A percentile compares a stretch with the other conserved stretches of the same genome.
Conservation (phyloP, 1,140 invertebrate species). For the Leptoteleia sp. region DNA sequence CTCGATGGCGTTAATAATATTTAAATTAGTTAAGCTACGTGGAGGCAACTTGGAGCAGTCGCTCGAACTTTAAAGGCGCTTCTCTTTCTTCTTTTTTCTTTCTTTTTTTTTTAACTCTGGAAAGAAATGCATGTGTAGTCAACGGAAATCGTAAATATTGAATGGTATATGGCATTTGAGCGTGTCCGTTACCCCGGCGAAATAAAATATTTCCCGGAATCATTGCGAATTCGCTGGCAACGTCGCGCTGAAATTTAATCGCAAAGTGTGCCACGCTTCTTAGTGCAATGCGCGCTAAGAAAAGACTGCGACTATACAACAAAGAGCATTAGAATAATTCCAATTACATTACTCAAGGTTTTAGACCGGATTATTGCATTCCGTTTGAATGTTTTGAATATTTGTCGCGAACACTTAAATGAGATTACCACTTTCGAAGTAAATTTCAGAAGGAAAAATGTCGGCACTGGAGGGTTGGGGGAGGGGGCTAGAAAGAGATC, state of each 20-base stretch:
- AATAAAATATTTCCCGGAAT: constrained; percentile 39
- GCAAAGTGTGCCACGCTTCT: constrained; percentile 29
- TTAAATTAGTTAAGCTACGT: constrained; percentile 26
- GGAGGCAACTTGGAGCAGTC: constrained; percentile 10
- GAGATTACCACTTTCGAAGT: no score
- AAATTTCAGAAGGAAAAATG: no score
- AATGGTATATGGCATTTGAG: constrained; percentile 20
- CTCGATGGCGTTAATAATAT: constrained; percentile 45
- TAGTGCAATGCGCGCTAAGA: constrained; percentile 18
- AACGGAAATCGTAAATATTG: constrained; percentile 38
- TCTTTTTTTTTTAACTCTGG: constrained; percentile 40
- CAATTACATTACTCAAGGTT: constrained; percentile 48
- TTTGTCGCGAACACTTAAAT: no score
- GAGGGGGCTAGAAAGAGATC: no score
- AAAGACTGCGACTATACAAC: constrained; percentile 38
- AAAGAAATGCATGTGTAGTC: constrained; percentile 38
- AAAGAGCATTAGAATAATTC: constrained; percentile 54
- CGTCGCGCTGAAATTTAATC: constrained; percentile 38
- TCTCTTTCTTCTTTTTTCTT: no score
- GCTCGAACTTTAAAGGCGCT: constrained; percentile 30
- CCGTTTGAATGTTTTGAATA: constrained; percentile 34
- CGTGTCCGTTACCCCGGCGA: constrained; percentile 1
- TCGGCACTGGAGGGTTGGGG: no score
- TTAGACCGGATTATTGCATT: constrained; percentile 43
- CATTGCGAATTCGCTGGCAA: constrained; percentile 33